Evolutionary conservation across 2,113 vertebrate genomes (phyloP).

Genomic region (Dipodomys stephensi): DNA sequence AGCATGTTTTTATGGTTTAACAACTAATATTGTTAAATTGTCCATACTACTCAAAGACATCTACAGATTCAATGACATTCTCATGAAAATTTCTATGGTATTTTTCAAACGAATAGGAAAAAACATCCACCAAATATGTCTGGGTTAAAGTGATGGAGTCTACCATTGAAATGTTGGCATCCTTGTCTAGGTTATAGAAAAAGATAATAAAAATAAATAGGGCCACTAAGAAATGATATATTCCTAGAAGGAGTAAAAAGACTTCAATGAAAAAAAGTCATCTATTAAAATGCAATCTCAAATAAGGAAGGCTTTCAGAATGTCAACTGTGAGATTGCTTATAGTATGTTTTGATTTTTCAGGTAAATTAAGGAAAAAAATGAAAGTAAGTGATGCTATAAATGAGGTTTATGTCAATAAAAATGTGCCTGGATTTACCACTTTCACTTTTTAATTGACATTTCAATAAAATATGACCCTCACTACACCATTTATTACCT

Average conservation of each 20-base stretch:
- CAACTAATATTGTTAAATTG: background rate
- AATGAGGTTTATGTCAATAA: background rate
- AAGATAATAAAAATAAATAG: constrained; percentile 12
- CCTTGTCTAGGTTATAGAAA: background rate
- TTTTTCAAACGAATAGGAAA: background rate
- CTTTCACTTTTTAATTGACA: background rate
- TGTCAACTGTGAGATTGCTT: background rate
- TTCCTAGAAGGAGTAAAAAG: background rate
- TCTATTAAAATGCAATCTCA: background rate
- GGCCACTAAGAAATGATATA: background rate
- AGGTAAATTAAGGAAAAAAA: constrained; percentile 16
- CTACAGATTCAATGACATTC: background rate
- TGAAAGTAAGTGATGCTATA: background rate
- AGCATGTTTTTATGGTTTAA: background rate
- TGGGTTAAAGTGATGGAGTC: background rate
- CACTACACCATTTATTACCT: background rate
- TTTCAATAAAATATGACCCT: background rate
- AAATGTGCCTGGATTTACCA: background rate
- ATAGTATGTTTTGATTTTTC: background rate
- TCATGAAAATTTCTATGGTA: background rate
- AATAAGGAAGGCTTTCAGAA: background rate
- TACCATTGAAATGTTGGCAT: constrained; percentile 34
- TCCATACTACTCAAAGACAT: background rate
- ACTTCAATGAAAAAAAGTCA: background rate
- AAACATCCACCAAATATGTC: background rate